phyloP scores from a whole-genome alignment of 2,113 vertebrate species.

The Meriones unguiculatus region DNA sequence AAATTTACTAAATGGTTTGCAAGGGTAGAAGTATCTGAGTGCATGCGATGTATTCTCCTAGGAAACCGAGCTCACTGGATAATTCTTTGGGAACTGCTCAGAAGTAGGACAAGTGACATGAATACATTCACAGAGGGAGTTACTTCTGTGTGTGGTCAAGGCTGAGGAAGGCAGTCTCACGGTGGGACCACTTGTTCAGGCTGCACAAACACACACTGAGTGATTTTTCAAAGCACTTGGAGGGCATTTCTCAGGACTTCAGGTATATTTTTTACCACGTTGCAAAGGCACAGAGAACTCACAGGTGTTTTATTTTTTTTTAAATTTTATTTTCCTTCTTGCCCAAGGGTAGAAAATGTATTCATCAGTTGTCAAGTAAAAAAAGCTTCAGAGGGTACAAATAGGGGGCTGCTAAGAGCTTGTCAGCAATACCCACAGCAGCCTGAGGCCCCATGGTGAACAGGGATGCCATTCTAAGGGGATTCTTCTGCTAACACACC shows the following conservation, averaged over 20 bases:
- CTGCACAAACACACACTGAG: slow-evolving; percentile 63
- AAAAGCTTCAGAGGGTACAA: slow-evolving; percentile 23
- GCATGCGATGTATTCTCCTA: slow-evolving; percentile 79
- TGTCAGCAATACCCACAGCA: slow-evolving; percentile 15
- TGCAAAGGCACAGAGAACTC: slow-evolving; percentile 65
- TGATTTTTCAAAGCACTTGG: slow-evolving; percentile 76
- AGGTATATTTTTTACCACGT: slow-evolving; percentile 84
- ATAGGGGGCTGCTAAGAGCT: slow-evolving; percentile 57
- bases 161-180: not conserved
- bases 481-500: slow-evolving; percentile 54
- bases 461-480: not conserved
- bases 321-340: not conserved
- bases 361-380: slow-evolving; percentile 76
- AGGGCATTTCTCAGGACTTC: slow-evolving; percentile 74
- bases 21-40: slow-evolving; percentile 57
- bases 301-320: not conserved
- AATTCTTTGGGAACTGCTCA: slow-evolving; percentile 73
- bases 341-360: slow-evolving; percentile 61
- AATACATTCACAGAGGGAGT: slow-evolving; percentile 59
- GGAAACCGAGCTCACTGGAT: slow-evolving; percentile 76
- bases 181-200: slow-evolving; percentile 50
- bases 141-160: slow-evolving; percentile 38
- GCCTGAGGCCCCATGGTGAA: slow-evolving; percentile 21
- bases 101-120: slow-evolving; percentile 58
- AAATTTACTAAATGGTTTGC: slow-evolving; percentile 80